A percentile compares a stretch with the other conserved stretches of the same genome.
phyloP scores from a whole-genome alignment of 2,113 vertebrate species.

The Cettia cetti region DNA sequence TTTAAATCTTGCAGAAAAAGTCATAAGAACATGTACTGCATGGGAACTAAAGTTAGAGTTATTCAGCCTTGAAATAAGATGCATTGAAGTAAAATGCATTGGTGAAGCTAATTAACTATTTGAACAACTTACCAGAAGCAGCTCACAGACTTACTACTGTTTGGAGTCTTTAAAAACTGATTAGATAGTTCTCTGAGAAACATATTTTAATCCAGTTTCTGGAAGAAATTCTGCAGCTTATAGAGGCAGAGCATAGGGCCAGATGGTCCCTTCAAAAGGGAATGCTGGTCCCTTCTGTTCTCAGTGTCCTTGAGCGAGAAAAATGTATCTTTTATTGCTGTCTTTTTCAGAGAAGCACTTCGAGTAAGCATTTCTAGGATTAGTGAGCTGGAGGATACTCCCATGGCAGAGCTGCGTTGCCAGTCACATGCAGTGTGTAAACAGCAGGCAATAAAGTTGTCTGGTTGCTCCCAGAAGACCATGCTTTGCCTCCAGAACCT shows the following conservation, averaged over 20 bases:
- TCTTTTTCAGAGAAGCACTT: background rate
- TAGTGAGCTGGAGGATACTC: slow-evolving; percentile 20
- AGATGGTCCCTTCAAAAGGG: slow-evolving; percentile 27
- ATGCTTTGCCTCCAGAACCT: background rate
- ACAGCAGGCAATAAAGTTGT: background rate
- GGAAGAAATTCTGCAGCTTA: background rate
- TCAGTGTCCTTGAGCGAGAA: background rate
- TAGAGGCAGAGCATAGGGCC: background rate
- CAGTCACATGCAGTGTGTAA: background rate
- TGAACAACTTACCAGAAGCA: background rate
- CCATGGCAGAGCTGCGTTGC: background rate
- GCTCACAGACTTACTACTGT: background rate
- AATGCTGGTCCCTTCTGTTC: slow-evolving; percentile 29
- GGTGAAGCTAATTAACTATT: background rate
- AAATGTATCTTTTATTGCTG: slow-evolving; percentile 13
- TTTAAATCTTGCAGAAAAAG: background rate
- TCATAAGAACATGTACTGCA: background rate
- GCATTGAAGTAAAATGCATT: background rate
- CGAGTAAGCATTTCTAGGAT: slow-evolving; percentile 38
- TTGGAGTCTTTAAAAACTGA: background rate
- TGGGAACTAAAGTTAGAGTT: background rate
- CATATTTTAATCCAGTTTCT: slow-evolving; percentile 6
- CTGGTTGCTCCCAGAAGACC: background rate
- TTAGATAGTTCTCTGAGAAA: background rate
- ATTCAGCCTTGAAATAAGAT: background rate